Evolutionary conservation across 1,140 invertebrate genomes (phyloP).

Genomic region (Brachionus calyciflorus): DNA sequence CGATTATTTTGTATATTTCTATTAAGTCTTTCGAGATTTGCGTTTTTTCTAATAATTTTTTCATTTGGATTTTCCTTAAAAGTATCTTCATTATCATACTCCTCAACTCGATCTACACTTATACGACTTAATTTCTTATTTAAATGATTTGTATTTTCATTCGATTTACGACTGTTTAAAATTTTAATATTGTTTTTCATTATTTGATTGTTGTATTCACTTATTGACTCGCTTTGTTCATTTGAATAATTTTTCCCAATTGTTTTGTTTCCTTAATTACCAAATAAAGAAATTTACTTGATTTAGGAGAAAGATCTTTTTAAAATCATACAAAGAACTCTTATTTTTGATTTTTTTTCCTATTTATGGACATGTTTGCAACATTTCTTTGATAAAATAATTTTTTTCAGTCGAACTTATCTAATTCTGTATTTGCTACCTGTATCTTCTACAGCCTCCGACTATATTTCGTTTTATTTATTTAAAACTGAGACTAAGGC

Average conservation of each 20-base stretch:
- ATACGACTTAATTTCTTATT: slow-evolving; percentile 18
- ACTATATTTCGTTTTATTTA: no score
- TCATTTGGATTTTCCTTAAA: neutral
- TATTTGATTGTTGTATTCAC: neutral
- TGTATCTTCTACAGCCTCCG: no score
- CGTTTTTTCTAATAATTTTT: neutral
- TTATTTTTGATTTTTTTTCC: no score
- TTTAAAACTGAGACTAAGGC: no score
- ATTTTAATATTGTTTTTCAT: neutral
- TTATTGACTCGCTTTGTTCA: slow-evolving; percentile 2
- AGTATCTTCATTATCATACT: neutral
- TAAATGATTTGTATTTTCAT: neutral
- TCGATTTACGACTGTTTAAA: neutral
- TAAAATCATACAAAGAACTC: no score
- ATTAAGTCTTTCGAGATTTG: neutral
- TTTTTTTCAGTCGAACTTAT: no score
- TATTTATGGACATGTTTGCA: no score
- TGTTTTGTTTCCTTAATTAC: neutral
- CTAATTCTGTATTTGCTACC: no score
- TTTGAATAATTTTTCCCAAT: neutral
- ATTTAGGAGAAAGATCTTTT: no score
- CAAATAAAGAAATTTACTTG: no score
- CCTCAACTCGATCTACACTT: slow-evolving; percentile 13
- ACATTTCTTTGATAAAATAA: no score
- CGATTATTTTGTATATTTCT: neutral